Percentiles rank a stretch among this genome's conserved stretches.
Conservation (phyloP, 1,140 invertebrate genomes). For the Harpegnathos saltator region DNA sequence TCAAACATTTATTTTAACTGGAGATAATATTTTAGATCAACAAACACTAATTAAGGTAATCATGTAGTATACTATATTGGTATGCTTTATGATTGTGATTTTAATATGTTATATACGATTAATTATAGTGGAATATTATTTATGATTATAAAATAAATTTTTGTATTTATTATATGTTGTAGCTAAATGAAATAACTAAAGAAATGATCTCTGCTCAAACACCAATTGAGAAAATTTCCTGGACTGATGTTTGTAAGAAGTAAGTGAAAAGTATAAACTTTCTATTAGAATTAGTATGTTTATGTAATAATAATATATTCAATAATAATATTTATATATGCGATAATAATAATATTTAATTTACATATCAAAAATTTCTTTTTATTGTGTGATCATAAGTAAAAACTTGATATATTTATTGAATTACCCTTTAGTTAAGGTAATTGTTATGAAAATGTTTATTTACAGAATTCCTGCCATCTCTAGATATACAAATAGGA, state of each 20-base stretch:
- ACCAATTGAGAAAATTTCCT: conserved; percentile 79
- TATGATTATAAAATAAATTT: conserved; percentile 4
- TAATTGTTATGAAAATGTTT: conserved; percentile 20
- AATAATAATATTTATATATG: conserved; percentile 24
- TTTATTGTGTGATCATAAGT: neutral
- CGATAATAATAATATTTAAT: conserved; percentile 17
- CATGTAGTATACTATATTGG: neutral
- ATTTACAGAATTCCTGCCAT: conserved; percentile 81
- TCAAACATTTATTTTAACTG: conserved; percentile 88
- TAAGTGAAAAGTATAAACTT: conserved; percentile 78
- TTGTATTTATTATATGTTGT: conserved; percentile 13
- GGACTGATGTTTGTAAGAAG: conserved; percentile 90
- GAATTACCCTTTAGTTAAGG: neutral
- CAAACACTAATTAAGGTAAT: conserved; percentile 84
- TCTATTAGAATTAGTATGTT: neutral
- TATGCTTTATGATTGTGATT: neutral
- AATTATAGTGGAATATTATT: neutral
- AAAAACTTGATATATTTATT: neutral
- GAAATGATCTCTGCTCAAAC: conserved; percentile 73
- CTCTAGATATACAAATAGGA: conserved; percentile 61
- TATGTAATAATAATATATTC: conserved; percentile 4
- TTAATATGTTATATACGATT: neutral
- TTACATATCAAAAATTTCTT: conserved; percentile 8
- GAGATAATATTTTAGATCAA: conserved; percentile 89
- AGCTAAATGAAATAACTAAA: conserved; percentile 83